Conservation (phyloP, 2,113 vertebrate genomes). For the Xiphorhynchus elegans region DNA sequence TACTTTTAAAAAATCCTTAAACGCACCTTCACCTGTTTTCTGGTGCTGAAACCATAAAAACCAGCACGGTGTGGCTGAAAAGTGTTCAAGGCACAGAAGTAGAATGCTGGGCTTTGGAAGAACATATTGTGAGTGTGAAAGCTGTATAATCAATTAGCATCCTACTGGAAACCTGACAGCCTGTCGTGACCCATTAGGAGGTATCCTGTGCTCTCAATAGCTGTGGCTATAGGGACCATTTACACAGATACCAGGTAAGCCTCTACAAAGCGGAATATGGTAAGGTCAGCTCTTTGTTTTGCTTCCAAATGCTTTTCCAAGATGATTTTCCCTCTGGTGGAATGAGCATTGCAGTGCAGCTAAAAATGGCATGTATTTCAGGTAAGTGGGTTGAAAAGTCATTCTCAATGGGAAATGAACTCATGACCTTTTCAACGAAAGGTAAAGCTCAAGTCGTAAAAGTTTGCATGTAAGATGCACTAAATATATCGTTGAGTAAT, state of each 20-base stretch:
- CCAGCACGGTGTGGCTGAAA: background rate
- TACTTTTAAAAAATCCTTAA: conserved; percentile 15
- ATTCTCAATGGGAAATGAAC: conserved; percentile 65
- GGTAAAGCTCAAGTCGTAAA: conserved; percentile 1
- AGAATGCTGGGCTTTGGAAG: conserved; percentile 32
- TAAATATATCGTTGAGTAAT: conserved; percentile 35
- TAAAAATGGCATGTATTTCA: conserved; percentile 60
- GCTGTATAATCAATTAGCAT: conserved; percentile 66
- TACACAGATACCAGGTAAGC: conserved; percentile 63
- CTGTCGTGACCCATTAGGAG: conserved; percentile 41
- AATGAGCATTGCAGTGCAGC: conserved; percentile 21
- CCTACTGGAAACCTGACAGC: conserved; percentile 52
- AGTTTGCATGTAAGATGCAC: conserved; percentile 32
- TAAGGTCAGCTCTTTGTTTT: conserved; percentile 65
- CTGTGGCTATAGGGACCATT: conserved; percentile 42
- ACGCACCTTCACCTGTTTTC: background rate
- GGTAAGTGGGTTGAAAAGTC: conserved; percentile 52
- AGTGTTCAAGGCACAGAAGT: background rate
- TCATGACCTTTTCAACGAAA: conserved; percentile 62
- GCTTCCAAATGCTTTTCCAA: conserved; percentile 61
- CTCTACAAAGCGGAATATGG: conserved; percentile 56
- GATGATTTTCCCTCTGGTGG: conserved; percentile 35
- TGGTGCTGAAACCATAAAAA: background rate
- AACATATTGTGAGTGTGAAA: conserved; percentile 47
- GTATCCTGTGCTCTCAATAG: conserved; percentile 16